Percentiles rank a stretch among this genome's conserved stretches.
These are phyloP conservation scores for Pachypanchax playfairii DNA, from an alignment of 2,113 vertebrate genomes.

Conservation along the genomic window DNA sequence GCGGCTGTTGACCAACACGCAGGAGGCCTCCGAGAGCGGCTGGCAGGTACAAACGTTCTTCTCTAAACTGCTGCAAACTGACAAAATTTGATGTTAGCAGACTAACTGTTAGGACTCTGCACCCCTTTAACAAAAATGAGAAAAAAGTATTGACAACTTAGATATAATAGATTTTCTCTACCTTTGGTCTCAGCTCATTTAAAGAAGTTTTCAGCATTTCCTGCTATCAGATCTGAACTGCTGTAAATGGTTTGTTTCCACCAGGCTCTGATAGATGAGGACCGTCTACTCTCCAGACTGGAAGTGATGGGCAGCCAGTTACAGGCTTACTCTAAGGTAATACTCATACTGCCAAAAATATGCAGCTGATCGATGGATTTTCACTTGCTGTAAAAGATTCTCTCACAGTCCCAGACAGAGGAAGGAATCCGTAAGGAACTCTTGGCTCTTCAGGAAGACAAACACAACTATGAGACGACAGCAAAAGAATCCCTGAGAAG, in stretches of 20 bases:
- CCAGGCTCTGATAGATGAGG: slow-evolving; percentile 99
- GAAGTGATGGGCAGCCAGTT: slow-evolving; percentile 99
- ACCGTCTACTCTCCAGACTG: slow-evolving; percentile 94
- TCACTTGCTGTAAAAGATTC: neutral
- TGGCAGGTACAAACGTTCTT: slow-evolving; percentile 85
- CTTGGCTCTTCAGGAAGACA: slow-evolving; percentile 95
- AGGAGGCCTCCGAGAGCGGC: slow-evolving; percentile 98
- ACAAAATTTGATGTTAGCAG: too few relatives aligned
- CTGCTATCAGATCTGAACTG: neutral
- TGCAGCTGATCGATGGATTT: neutral
- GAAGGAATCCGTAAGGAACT: slow-evolving; percentile 96
- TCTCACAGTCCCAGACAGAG: slow-evolving; percentile 91
- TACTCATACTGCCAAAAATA: neutral
- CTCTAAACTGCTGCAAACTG: too few relatives aligned
- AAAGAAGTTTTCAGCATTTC: neutral
- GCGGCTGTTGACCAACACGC: slow-evolving; percentile 91
- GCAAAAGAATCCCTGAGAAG: slow-evolving; percentile 98
- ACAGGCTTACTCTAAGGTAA: slow-evolving; percentile 94
- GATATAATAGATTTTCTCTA: too few relatives aligned
- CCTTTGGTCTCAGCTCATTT: neutral
- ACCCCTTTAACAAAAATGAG: too few relatives aligned
- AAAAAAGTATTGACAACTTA: too few relatives aligned
- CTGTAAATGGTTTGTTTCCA: slow-evolving; percentile 24
- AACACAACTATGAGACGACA: slow-evolving; percentile 99
- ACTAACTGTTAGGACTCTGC: too few relatives aligned